A percentile compares a stretch with the other conserved stretches of the same genome.
Conservation (phyloP, 2,113 vertebrate species). For the Zosterops hypoxanthus region DNA sequence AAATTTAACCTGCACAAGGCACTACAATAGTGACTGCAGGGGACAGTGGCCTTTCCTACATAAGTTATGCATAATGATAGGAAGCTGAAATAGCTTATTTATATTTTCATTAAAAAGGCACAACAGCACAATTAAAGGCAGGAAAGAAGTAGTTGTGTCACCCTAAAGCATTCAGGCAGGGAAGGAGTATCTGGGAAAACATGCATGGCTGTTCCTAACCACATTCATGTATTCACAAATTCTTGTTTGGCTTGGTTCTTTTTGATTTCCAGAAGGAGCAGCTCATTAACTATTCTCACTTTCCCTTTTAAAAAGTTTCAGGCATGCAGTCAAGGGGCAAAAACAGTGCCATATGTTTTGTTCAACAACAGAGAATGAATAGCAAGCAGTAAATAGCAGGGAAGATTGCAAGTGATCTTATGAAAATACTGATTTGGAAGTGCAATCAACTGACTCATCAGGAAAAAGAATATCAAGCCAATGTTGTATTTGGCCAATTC, state of each 20-base stretch:
- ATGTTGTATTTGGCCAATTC: constrained; percentile 2
- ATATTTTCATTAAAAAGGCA: background rate
- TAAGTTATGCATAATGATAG: background rate
- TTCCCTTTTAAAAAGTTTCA: constrained; percentile 11
- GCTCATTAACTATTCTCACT: background rate
- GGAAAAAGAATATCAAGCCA: background rate
- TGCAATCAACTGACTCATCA: background rate
- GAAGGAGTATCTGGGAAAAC: background rate
- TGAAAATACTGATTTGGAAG: constrained; percentile 3
- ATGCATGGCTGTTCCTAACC: background rate
- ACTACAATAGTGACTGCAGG: background rate
- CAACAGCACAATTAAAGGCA: background rate
- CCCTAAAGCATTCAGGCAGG: background rate
- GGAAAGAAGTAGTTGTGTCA: background rate
- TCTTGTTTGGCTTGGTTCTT: background rate
- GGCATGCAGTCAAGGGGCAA: background rate
- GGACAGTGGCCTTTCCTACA: background rate
- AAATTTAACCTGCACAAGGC: background rate
- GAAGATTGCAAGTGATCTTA: background rate
- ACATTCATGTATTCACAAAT: background rate
- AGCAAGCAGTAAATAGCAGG: constrained; percentile 17
- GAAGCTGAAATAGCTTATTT: background rate
- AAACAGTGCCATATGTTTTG: background rate
- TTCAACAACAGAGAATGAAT: background rate
- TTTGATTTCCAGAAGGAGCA: background rate